Base-by-base conservation (phyloP, 2,797 vertebrate species). In the Gambusia yucatana region DNA sequence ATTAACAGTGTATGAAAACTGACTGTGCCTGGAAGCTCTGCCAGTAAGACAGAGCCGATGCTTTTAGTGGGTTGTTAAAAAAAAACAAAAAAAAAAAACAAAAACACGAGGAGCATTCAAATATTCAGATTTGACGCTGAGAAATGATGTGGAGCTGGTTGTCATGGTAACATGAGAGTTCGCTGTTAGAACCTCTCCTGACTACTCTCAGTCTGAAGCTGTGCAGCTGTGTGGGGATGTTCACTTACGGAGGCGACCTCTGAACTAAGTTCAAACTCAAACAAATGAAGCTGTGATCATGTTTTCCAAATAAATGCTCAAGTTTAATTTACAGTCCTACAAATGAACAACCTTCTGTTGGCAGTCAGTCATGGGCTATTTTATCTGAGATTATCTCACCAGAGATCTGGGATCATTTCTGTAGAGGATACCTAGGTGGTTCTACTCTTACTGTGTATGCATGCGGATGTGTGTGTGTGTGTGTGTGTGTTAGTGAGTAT, bases 391-490 rank as follows among this genome's bases (percentile, higher is more conserved):
- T 84, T 36, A 73, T 17, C 59, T 61, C 28, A 33, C 30, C 22
- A 61, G 55, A 13, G 28, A 63, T 63, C 81, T 11, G 10, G 33
- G 63, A 43, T 79, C 81, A 80, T 92, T 84, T 61, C 61, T 65
- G 67, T 50, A 30, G 55, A 88, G 86, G 82, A 88, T 72, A 52
- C 81, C 73, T 82, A 25, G 7, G 44, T 87, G 75, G 52, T 76
- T 74, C 84, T 76, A 80, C 3, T 20, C 69, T 77, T 10, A 78
- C 22, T 57, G 50, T 30, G 59, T 52, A 10, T 67, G 22, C 33
- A 28, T n/a, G 43, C 22, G 17, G 5, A 50, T 30, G 25, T 10
- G 50, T 28, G 50, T 57, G 41, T 50, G 6, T 6, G 39, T 25
- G 25, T 5, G 52, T 17, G 73, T 74, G 36, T 22, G 14, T 33